Percentiles rank a stretch among this genome's conserved stretches.
These are phyloP conservation scores for Istiophorus platypterus DNA, from an alignment of 2,113 vertebrate species.

Conservation along the genomic window DNA sequence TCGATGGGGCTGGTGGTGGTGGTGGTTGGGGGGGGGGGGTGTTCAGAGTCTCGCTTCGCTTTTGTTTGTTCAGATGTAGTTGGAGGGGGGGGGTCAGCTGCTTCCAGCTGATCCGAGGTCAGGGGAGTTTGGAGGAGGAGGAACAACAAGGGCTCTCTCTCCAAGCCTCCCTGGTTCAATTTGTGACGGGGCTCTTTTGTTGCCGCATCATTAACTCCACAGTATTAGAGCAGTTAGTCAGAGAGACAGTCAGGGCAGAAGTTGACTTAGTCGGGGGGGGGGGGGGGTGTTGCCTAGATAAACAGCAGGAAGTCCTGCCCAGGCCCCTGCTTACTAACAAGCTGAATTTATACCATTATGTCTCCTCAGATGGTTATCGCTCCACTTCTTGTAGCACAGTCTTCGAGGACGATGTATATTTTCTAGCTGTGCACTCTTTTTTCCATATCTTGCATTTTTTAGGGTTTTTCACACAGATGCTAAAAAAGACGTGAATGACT, in stretches of 20 bases:
- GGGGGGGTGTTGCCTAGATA: slow-evolving; percentile 28
- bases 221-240: slow-evolving; percentile 35
- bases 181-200: background rate
- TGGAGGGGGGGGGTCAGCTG: no score
- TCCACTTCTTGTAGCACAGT: slow-evolving; percentile 4
- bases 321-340: slow-evolving; percentile 38
- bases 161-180: background rate
- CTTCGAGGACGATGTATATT: background rate
- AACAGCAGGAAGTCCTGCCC: slow-evolving; percentile 64
- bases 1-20: no score
- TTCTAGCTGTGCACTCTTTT: background rate
- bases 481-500: background rate
- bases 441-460: no score
- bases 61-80: no score
- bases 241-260: slow-evolving; percentile 29
- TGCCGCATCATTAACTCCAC: slow-evolving; percentile 39
- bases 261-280: slow-evolving; percentile 13
- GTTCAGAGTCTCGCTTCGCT: no score
- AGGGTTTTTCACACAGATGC: no score
- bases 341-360: slow-evolving; percentile 1
- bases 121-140: background rate
- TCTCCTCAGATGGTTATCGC: slow-evolving; percentile 18
- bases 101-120: slow-evolving; percentile 9
- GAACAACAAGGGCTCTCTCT: background rate
- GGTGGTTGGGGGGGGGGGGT: no score